Percentiles rank a stretch among this genome's conserved stretches.
Evolutionary conservation across 1,140 invertebrate species (phyloP).

Genomic region (Habropoda laboriosa): DNA sequence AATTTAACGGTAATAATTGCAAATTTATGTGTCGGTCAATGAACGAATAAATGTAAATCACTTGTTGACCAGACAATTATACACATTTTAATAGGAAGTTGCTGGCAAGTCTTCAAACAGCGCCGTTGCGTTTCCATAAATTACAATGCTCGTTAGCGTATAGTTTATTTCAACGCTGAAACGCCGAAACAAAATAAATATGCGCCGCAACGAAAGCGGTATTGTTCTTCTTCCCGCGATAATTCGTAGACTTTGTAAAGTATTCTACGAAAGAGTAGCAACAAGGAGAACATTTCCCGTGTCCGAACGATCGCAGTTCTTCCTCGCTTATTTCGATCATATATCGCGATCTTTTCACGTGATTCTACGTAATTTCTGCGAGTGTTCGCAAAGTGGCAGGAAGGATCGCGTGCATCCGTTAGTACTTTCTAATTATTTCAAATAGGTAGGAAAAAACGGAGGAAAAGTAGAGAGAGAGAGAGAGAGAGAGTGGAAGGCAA

Average conservation of each 20-base stretch:
- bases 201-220: neutral
- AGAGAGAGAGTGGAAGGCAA: neutral
- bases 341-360: neutral
- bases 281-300: too few species aligned
- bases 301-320: neutral
- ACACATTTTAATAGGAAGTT: neutral
- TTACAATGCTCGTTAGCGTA: neutral
- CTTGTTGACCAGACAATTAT: neutral
- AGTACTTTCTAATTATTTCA: neutral
- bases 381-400: neutral
- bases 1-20: neutral
- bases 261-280: too few species aligned
- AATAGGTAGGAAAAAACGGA: neutral
- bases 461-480: too few species aligned
- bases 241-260: neutral
- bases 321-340: neutral
- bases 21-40: neutral
- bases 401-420: neutral
- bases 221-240: neutral
- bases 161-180: neutral
- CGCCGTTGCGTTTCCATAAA: slow-evolving; percentile 2
- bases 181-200: neutral
- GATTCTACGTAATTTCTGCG: neutral
- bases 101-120: neutral
- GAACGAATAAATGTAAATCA: neutral